phyloP scores from a whole-genome alignment of 2,888 invertebrate species.

The Slavum lentiscoides region DNA sequence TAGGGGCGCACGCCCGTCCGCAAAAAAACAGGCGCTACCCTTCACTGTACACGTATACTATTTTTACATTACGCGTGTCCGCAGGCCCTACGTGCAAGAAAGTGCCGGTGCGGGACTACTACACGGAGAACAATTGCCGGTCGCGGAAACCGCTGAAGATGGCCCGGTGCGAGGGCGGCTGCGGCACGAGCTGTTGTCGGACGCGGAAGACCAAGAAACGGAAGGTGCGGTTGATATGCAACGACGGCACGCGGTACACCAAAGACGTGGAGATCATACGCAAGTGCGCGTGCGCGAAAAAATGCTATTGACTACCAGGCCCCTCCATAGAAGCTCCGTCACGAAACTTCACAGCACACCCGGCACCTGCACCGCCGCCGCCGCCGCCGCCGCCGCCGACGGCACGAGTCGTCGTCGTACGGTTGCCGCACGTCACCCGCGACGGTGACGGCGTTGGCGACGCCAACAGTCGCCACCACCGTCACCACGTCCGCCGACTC shows the following conservation, averaged over 20 bases:
- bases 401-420: not conserved
- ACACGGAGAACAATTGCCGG: conserved; percentile 88
- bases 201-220: conserved; percentile 90
- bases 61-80: too few species aligned
- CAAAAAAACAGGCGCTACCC: too few species aligned
- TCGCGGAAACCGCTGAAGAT: conserved; percentile 88
- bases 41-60: too few species aligned
- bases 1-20: too few species aligned
- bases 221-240: conserved; percentile 90
- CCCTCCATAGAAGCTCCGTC: conserved; percentile 54
- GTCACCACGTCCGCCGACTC: conserved; percentile 48
- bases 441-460: not conserved
- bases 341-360: not conserved
- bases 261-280: conserved; percentile 95
- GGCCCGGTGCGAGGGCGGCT: conserved; percentile 79
- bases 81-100: conserved; percentile 80
- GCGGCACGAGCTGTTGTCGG: conserved; percentile 81
- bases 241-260: conserved; percentile 89
- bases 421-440: not conserved
- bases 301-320: conserved; percentile 70
- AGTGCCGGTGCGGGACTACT: conserved; percentile 87
- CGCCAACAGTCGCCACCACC: conserved; percentile 25
- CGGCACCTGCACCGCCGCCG: not conserved
- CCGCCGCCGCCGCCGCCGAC: not conserved
- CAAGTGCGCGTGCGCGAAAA: conserved; percentile 93